phyloP scores from a whole-genome alignment of 2,888 invertebrate species.

The Acanthosepion pharaonis region DNA sequence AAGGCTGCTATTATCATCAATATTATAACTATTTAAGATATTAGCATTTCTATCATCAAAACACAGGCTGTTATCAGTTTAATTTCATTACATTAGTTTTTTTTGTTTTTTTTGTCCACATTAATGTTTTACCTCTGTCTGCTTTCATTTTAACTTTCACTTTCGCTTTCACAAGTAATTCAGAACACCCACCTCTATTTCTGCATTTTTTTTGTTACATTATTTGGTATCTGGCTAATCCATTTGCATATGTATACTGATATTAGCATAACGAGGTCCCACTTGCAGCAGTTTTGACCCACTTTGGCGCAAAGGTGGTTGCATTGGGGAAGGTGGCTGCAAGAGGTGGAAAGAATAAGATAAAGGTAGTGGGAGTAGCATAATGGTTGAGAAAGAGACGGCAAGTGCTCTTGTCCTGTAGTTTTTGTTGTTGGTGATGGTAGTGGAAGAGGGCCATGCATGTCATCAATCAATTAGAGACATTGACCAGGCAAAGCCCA shows the following conservation, averaged over 20 bases:
- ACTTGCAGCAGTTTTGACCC: constrained; percentile 10
- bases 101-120: neutral
- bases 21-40: neutral
- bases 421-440: neutral
- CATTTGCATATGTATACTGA: neutral
- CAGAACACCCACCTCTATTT: neutral
- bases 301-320: neutral
- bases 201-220: neutral
- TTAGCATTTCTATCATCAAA: neutral
- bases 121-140: neutral
- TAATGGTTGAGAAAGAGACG: neutral
- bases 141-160: neutral
- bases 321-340: neutral
- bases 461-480: constrained; percentile 33
- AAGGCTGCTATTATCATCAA: neutral
- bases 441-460: neutral
- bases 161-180: neutral
- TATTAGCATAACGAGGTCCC: constrained; percentile 15
- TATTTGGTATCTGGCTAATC: constrained; percentile 14
- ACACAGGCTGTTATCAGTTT: neutral
- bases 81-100: neutral
- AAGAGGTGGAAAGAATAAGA: neutral
- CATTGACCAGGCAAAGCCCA: constrained; percentile 33
- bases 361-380: neutral
- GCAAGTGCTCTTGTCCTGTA: neutral